Conservation (phyloP, 2,797 vertebrate species). For the Leucoraja ocellata region DNA sequence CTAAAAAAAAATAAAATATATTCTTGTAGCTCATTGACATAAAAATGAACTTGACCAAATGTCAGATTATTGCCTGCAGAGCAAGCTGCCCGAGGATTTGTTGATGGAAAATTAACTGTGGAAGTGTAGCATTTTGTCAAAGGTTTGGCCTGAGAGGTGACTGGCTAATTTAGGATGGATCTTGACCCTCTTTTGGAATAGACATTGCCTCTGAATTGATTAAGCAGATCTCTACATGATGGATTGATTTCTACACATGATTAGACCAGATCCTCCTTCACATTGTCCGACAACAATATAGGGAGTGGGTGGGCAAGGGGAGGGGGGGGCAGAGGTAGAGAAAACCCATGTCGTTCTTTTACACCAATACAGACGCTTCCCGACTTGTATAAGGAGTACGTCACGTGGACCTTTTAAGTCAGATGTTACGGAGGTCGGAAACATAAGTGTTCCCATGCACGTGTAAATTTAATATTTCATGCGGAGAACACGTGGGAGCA, state of each 20-base stretch:
- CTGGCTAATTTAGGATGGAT: neutral
- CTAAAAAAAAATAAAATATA: no score
- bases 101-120: neutral
- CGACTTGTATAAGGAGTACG: no score
- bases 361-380: neutral
- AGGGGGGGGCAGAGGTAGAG: no score
- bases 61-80: neutral
- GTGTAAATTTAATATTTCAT: no score
- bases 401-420: no score
- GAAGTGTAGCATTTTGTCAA: neutral
- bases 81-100: no score
- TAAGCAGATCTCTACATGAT: neutral
- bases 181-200: neutral
- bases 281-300: neutral
- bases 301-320: no score
- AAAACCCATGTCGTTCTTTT: neutral
- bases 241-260: neutral
- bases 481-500: no score
- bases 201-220: neutral
- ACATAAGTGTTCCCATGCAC: no score
- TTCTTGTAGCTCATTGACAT: neutral
- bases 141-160: neutral
- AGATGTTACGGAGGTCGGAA: no score
- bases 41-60: neutral
- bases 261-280: no score